These are phyloP conservation scores for Thinocorus orbignyianus DNA, from an alignment of 2,113 vertebrate genomes.

Conservation along the genomic window DNA sequence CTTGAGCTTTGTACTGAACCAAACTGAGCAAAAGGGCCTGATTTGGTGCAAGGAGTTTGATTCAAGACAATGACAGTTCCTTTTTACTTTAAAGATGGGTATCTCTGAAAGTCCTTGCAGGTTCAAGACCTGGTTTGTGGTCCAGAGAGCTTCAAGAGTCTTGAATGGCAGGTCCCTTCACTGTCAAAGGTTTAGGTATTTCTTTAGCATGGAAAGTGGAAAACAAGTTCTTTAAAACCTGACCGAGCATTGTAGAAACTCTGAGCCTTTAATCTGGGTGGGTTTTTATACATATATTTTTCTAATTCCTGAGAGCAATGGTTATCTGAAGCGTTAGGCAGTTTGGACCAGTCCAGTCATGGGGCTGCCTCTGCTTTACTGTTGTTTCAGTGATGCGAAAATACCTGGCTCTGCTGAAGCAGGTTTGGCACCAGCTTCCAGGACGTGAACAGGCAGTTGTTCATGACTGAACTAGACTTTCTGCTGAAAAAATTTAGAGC, in stretches of 20 bases:
- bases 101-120: neutral
- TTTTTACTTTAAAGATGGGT: neutral
- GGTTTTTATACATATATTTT: conserved; percentile 56
- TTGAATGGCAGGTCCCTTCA: neutral
- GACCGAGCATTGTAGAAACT: neutral
- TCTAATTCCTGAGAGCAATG: conserved; percentile 24
- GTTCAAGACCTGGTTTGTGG: neutral
- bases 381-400: neutral
- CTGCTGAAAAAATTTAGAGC: conserved; percentile 2
- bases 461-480: neutral
- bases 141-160: neutral
- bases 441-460: neutral
- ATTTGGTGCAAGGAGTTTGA: neutral
- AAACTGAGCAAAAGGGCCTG: neutral
- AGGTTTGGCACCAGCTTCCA: neutral
- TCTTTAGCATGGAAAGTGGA: neutral
- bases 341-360: neutral
- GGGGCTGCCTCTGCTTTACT: neutral
- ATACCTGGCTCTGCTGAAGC: neutral
- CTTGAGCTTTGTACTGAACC: neutral
- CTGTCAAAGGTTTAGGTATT: neutral
- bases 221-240: neutral
- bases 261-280: conserved; percentile 12
- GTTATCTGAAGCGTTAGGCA: neutral
- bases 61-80: neutral